These are phyloP conservation scores for Orchestia grillus DNA, from an alignment of 1,140 invertebrate species.

Conservation along the genomic window DNA sequence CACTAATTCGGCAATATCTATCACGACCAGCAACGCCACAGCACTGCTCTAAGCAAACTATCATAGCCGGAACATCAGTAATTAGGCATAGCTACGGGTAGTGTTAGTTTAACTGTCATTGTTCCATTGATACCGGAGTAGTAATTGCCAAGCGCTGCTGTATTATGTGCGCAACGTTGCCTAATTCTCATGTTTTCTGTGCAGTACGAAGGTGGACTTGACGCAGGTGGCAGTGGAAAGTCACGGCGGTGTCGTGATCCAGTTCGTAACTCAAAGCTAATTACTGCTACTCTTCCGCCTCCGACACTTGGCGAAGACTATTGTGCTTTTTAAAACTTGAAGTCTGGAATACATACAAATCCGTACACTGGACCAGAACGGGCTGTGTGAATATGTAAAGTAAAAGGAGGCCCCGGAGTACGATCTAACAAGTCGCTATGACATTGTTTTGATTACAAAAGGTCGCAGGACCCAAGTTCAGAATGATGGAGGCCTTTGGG, in stretches of 20 bases:
- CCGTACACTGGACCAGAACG: background rate
- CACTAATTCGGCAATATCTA: too few species aligned
- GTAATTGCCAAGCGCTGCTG: too few species aligned
- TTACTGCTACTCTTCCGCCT: background rate
- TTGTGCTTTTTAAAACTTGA: background rate
- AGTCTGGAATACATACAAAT: background rate
- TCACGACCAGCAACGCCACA: too few species aligned
- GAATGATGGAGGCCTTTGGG: too few species aligned
- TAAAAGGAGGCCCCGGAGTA: background rate
- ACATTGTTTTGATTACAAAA: background rate
- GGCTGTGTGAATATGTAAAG: background rate
- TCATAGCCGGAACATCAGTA: too few species aligned
- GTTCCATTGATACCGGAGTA: too few species aligned
- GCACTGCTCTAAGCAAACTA: too few species aligned
- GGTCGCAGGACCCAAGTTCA: too few species aligned
- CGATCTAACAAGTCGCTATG: background rate
- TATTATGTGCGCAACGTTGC: background rate
- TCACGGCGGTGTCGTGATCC: background rate
- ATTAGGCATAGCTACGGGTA: too few species aligned
- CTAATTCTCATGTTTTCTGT: background rate
- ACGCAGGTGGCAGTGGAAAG: background rate
- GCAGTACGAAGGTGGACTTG: slow-evolving; percentile 4
- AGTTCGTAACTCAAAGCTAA: slow-evolving; percentile 23
- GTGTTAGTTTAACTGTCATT: too few species aligned
- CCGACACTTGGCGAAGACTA: background rate